A percentile compares a stretch with the other conserved stretches of the same genome.
phyloP scores from a whole-genome alignment of 2,113 vertebrate genomes.

The Junco hyemalis region DNA sequence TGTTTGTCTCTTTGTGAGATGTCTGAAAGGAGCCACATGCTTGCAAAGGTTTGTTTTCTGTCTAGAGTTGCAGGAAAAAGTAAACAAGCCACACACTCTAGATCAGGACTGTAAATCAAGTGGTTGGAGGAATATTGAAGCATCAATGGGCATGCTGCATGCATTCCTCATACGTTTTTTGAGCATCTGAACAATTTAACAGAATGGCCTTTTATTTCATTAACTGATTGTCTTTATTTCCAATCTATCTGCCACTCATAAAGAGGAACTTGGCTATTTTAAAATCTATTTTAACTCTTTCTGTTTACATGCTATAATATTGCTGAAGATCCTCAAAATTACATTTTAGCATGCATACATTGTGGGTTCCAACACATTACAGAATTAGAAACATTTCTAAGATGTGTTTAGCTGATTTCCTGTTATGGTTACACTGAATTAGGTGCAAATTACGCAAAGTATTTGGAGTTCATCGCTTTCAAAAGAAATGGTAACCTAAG shows the following conservation, averaged over 20 bases:
- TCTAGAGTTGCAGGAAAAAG: background rate
- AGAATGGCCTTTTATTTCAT: background rate
- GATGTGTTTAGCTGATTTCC: background rate
- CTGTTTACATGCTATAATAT: background rate
- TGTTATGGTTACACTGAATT: background rate
- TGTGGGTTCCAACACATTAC: background rate
- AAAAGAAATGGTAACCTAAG: background rate
- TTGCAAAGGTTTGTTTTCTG: background rate
- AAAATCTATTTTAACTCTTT: background rate
- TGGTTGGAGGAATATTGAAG: background rate
- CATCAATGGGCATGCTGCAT: background rate
- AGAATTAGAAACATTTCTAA: background rate
- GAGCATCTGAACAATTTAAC: background rate
- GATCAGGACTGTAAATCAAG: background rate
- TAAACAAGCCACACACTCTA: background rate
- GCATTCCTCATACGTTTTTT: background rate
- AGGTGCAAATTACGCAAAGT: rapidly evolving
- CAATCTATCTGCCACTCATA: background rate
- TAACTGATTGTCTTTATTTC: background rate
- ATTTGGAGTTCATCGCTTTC: background rate
- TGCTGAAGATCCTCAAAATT: background rate
- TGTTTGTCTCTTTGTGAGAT: background rate
- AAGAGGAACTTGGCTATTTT: background rate
- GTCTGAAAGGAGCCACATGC: background rate
- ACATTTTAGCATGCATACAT: background rate